Base-by-base conservation (phyloP, 2,113 vertebrate species). In the Pomatostomus ruficeps region DNA sequence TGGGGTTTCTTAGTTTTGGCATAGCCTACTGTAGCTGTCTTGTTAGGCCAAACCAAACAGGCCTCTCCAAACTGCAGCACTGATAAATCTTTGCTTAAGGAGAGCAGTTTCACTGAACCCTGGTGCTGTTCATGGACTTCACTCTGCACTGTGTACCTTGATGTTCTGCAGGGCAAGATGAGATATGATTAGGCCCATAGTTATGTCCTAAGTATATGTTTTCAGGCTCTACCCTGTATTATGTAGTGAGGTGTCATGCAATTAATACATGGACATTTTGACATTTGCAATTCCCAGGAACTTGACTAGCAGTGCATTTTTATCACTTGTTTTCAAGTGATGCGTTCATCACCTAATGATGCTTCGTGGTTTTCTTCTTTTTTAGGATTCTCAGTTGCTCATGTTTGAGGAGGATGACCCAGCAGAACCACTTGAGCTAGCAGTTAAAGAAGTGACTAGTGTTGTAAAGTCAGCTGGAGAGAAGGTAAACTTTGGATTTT, bases 351-450 rank as follows among this genome's bases (percentile, higher is more conserved):
- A 70, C 13, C 82, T 93, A 73, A 92, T 1, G 1, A 70, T 79
- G 15, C 43, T 91, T 52, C 40, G 76, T n/a, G n/a, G n/a, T 54
- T 7, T n/a, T 42, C 54, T 55, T 52, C 28, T 91, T 76, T 81
- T 75, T 75, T 95, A 99, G 99, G 98, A 97, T 54, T 97, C 97
- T 3, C 78, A 98, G 70, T 70, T 96, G 75, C 94, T 99, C 43
- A 97, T 93, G 0, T 99, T 99, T 97, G 97, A 98, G 92, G 98
- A 99, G 51, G 98, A 98, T 91, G 97, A 78, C 7, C 84, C 73
- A 57, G 72, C 97, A 33, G 97, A 98, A 70, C 97, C 98, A 5
- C 98, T 99, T 28, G 98, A 99, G 68, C 98, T 99, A 88, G 90
- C 48, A 6, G 92, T 99, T 72, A 97, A 97, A 68, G 95, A 94